These are phyloP conservation scores for Mandrillus leucophaeus DNA, from an alignment of 2,113 vertebrate genomes.

Conservation along the genomic window DNA sequence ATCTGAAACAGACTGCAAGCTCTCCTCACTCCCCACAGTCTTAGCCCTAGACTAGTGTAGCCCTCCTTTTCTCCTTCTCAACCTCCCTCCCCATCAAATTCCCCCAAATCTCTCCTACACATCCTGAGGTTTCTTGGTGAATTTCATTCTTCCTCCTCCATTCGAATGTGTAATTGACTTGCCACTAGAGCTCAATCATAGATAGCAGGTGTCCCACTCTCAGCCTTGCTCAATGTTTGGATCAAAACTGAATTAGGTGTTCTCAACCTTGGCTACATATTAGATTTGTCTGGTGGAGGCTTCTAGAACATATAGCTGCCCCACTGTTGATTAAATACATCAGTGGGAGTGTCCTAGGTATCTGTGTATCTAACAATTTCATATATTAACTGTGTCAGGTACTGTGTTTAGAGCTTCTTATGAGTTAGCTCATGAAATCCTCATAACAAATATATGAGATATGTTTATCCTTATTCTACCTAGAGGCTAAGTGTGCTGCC, in stretches of 20 bases:
- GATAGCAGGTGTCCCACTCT: background rate
- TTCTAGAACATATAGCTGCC: background rate
- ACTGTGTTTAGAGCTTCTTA: background rate
- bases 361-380: background rate
- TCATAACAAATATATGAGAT: background rate
- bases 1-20: background rate
- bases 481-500: background rate
- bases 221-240: background rate
- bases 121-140: background rate
- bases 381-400: background rate
- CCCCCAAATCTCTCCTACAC: background rate
- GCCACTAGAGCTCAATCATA: background rate
- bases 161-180: background rate
- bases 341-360: background rate
- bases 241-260: background rate
- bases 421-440: background rate
- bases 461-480: background rate
- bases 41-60: background rate
- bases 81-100: background rate
- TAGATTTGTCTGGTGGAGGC: background rate
- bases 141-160: background rate
- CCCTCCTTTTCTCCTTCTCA: background rate
- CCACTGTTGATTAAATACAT: background rate
- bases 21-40: background rate
- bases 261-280: background rate